A percentile compares a stretch with the other conserved stretches of the same genome.
Conservation (phyloP, 2,888 invertebrate species). For the Ophion slaviceki region DNA sequence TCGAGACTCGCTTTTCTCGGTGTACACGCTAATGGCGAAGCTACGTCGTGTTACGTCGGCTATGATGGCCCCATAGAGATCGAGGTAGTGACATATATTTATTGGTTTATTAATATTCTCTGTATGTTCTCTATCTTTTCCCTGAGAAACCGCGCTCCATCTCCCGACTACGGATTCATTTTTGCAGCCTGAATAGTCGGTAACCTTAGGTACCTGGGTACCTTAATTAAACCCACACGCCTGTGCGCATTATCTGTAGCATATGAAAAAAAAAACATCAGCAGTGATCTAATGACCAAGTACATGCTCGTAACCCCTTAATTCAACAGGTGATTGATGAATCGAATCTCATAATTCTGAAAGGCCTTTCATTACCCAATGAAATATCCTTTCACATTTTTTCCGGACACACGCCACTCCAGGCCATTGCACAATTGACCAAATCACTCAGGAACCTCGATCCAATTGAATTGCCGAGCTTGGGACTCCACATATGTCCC, state of each 20-base stretch:
- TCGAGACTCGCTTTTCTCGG: slow-evolving; percentile 68
- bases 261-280: neutral
- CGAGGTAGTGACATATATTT: slow-evolving; percentile 55
- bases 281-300: neutral
- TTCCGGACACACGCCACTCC: slow-evolving; percentile 65
- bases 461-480: slow-evolving; percentile 19
- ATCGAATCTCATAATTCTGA: slow-evolving; percentile 72
- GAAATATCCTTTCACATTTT: slow-evolving; percentile 68
- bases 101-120: no score
- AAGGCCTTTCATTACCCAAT: slow-evolving; percentile 69
- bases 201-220: no score
- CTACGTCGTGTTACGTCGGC: slow-evolving; percentile 64
- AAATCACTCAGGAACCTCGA: slow-evolving; percentile 5
- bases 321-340: slow-evolving; percentile 68
- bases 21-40: slow-evolving; percentile 63
- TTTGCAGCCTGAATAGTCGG: no score
- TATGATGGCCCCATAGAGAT: slow-evolving; percentile 70
- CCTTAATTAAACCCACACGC: no score
- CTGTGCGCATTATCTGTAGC: no score
- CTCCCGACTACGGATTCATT: no score
- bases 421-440: slow-evolving; percentile 66
- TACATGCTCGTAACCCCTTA: neutral
- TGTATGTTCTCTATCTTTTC: no score
- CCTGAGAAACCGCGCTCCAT: no score
- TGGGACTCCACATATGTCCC: slow-evolving; percentile 72